A percentile compares a stretch with the other conserved stretches of the same genome.
Conservation (phyloP, 2,113 vertebrate species). For the Ursus arctos region DNA sequence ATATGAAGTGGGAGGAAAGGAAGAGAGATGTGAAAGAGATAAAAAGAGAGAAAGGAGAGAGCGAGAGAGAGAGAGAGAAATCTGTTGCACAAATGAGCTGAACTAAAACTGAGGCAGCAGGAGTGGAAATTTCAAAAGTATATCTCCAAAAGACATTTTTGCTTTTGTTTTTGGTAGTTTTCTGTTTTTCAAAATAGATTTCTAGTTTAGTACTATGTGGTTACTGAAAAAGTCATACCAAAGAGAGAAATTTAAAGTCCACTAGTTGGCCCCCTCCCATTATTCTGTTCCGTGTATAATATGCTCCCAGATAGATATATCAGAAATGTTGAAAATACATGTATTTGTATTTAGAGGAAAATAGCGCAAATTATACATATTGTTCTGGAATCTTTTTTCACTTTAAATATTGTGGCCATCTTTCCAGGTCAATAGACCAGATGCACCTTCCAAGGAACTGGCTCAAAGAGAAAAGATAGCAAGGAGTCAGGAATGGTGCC, state of each 20-base stretch:
- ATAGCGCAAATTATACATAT: neutral
- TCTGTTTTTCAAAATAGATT: neutral
- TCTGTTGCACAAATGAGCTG: neutral
- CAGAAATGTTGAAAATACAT: conserved; percentile 16
- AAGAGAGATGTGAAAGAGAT: neutral
- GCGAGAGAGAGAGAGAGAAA: neutral
- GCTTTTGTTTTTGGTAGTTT: conserved; percentile 6
- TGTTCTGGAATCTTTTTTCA: neutral
- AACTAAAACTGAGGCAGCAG: neutral
- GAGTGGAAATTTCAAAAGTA: neutral
- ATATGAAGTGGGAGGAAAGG: neutral
- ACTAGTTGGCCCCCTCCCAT: neutral
- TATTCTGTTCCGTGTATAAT: neutral
- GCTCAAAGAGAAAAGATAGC: neutral
- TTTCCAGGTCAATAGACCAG: conserved; percentile 21
- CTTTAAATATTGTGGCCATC: conserved; percentile 34
- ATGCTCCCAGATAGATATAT: neutral
- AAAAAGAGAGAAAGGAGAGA: neutral
- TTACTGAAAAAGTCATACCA: conserved; percentile 14
- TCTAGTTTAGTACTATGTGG: neutral
- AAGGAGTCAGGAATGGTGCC: neutral
- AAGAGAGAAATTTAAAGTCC: conserved; percentile 24
- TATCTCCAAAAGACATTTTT: neutral
- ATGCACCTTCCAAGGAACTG: conserved; percentile 16
- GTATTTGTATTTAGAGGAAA: conserved; percentile 12